Evolutionary conservation across 1,140 invertebrate genomes (phyloP), one percentile per base, ranked within the genome.

Genomic region (Linepithema humile): DNA sequence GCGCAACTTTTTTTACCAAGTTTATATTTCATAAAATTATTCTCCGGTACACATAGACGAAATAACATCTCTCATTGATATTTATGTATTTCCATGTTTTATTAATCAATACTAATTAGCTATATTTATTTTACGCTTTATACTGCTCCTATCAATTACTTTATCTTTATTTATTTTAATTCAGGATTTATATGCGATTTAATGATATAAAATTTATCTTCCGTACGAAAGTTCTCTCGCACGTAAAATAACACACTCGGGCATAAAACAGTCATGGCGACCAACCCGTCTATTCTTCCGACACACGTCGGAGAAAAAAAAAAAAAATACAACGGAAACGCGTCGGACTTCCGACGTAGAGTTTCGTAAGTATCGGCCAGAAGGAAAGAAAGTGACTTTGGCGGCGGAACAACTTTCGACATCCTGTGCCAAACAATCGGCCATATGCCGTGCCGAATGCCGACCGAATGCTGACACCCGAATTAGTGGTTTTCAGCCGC

Each of bases 401-500:
- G 64, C 84, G 60, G 74, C 84, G 74, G 59, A 82, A 65, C 69
- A 82, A 83, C 85, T 88, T 88, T 88, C 85, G 80, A 88, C 86
- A 88, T 88, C 86, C 86, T 88, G 86, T 84, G 72, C 80, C 86
- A 43, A 87, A 87, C 83, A 84, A 88, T 88, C 72, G 82, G 43
- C 86, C 85, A 88, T 87, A 87, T 87, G 85, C 55, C 48, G 64
- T 40, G 35, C 65, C 64, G 77, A 82, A 32, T 50, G 55, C 55
- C 48, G 84, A 50, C 23, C 62, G 77, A 80, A 73, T 59, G 53
- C 57, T 38, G 82, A 69, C 72, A 48, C 64, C 72, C 55, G 86
- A 88, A 88, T 88, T 88, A 87, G 86, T 73, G 86, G 86, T 88
- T 86, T 87, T 64, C 70, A 74, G 78, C 69, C 69, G 78, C 78